Conservation (phyloP, 2,113 vertebrate genomes). For the Microcebus lehilahytsara region DNA sequence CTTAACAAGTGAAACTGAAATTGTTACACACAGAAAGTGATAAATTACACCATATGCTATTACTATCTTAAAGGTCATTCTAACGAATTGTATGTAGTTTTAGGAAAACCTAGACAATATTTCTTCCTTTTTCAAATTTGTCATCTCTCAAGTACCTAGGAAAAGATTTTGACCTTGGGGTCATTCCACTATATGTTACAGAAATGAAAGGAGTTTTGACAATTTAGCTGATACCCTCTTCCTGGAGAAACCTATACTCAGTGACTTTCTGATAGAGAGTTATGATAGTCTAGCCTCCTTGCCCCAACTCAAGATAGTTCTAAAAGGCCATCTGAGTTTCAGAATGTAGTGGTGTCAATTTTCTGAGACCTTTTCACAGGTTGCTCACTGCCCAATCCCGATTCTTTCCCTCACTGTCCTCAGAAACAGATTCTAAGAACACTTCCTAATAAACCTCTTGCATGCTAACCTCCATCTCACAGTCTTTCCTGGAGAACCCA, state of each 20-base stretch:
- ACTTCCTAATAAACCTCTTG: not conserved
- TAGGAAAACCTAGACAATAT: not conserved
- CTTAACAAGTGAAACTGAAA: not conserved
- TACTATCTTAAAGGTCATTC: not conserved
- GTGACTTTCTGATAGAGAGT: not conserved
- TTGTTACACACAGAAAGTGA: not conserved
- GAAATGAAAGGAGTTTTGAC: not conserved
- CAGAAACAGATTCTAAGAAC: not conserved
- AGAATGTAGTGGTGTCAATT: not conserved
- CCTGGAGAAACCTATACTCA: not conserved
- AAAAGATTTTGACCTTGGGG: not conserved
- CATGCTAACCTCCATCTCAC: not conserved
- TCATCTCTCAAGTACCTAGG: not conserved
- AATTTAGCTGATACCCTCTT: not conserved
- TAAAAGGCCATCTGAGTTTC: not conserved
- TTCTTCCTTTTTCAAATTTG: not conserved
- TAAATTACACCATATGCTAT: not conserved
- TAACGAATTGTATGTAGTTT: not conserved
- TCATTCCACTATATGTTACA: not conserved
- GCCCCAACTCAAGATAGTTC: not conserved
- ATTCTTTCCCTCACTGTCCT: not conserved
- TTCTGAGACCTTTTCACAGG: not conserved
- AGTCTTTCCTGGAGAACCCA: not conserved
- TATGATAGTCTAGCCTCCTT: not conserved
- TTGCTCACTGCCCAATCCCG: not conserved